phyloP scores from a whole-genome alignment of 2,113 vertebrate genomes.

The Apistogramma diplotaenia region DNA sequence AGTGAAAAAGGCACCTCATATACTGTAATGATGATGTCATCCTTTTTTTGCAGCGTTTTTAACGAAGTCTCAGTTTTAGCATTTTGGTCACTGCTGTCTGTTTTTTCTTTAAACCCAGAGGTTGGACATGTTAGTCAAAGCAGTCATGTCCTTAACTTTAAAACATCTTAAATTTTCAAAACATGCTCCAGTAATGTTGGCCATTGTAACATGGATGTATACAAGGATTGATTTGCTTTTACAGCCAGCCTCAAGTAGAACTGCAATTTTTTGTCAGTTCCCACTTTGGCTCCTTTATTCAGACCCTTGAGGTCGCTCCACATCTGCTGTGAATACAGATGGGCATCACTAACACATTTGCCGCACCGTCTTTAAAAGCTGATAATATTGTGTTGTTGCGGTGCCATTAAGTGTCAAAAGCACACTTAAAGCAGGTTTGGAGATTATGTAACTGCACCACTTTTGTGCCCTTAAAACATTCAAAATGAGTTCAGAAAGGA shows the following conservation, averaged over 20 bases:
- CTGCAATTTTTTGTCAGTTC: neutral
- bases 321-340: neutral
- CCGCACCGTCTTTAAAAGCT: neutral
- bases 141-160: neutral
- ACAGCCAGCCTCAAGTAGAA: neutral
- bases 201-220: neutral
- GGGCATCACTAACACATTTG: neutral
- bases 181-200: neutral
- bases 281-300: neutral
- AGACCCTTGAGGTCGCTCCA: neutral
- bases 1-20: neutral
- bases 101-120: neutral
- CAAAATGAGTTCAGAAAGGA: neutral
- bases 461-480: neutral
- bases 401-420: neutral
- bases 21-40: neutral
- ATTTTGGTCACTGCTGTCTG: neutral
- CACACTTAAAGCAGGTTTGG: neutral
- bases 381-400: neutral
- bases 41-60: neutral
- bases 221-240: neutral
- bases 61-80: neutral
- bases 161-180: neutral
- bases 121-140: neutral
- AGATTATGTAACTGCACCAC: neutral